phyloP scores from a whole-genome alignment of 1,140 invertebrate genomes.

The Glossosoma conforme region DNA sequence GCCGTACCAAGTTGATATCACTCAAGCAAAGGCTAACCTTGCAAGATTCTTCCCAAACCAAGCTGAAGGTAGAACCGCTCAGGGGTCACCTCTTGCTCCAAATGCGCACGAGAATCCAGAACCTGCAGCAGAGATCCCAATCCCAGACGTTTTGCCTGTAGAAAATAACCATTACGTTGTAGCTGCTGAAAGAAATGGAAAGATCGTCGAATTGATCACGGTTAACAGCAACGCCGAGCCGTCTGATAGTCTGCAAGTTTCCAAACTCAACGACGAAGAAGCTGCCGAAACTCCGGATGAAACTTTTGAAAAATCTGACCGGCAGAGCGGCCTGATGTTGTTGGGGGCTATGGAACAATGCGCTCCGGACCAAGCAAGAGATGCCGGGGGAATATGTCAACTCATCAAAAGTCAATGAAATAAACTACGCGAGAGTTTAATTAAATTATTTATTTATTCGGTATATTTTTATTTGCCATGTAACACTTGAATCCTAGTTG shows the following conservation, averaged over 20 bases:
- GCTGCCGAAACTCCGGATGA: conserved; percentile 26
- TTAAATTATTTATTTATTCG: conserved; percentile 12
- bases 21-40: conserved; percentile 32
- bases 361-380: conserved; percentile 53
- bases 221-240: conserved; percentile 3
- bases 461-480: not conserved
- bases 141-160: conserved; percentile 27
- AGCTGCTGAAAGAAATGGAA: conserved; percentile 36
- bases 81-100: conserved; percentile 19
- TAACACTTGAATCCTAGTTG: no score
- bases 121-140: conserved; percentile 16
- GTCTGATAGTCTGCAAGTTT: conserved; percentile 5
- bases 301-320: conserved; percentile 9
- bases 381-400: conserved; percentile 51
- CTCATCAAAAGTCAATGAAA: conserved; percentile 23
- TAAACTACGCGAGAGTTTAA: not conserved
- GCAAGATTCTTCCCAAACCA: conserved; percentile 18
- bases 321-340: conserved; percentile 39
- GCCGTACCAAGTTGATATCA: conserved; percentile 52
- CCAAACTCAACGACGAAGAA: conserved; percentile 33
- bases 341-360: conserved; percentile 57
- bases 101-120: conserved; percentile 1
- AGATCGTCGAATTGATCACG: conserved; percentile 7
- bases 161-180: conserved; percentile 39
- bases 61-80: not conserved